phyloP scores from a whole-genome alignment of 2,113 vertebrate species.

The Sinocyclocheilus rhinocerous region DNA sequence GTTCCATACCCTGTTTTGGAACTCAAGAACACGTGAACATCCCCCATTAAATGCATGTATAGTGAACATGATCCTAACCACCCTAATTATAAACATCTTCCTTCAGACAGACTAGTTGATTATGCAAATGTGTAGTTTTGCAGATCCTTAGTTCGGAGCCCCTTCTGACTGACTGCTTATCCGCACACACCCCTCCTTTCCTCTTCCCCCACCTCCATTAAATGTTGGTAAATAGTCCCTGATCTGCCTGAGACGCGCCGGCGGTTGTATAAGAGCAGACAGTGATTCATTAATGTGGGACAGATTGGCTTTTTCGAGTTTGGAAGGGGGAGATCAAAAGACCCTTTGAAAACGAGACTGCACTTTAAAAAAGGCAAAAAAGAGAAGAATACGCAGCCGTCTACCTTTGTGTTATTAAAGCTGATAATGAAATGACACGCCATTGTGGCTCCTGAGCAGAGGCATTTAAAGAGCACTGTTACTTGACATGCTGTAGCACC shows the following conservation, averaged over 20 bases:
- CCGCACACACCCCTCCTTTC: neutral
- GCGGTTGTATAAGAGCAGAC: conserved; percentile 2
- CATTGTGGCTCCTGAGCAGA: conserved; percentile 34
- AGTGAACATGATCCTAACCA: neutral
- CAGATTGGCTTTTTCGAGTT: conserved; percentile 32
- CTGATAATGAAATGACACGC: conserved; percentile 45
- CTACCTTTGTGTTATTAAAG: conserved; percentile 47
- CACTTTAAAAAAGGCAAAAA: conserved; percentile 11
- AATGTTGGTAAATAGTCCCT: conserved; percentile 42
- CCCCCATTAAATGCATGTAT: neutral
- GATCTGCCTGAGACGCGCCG: neutral
- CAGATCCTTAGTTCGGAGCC: neutral
- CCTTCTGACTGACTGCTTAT: conserved; percentile 7
- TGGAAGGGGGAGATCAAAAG: conserved; percentile 36
- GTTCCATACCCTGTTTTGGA: neutral
- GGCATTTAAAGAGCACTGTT: conserved; percentile 42
- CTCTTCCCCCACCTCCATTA: conserved; percentile 12
- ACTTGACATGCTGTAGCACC: conserved; percentile 42
- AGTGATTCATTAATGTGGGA: conserved; percentile 39
- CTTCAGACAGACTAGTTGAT: neutral
- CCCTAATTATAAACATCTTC: neutral
- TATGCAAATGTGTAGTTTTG: conserved; percentile 11
- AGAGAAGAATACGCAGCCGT: neutral
- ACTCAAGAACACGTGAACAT: neutral
- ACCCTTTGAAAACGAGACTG: conserved; percentile 36